Evolutionary conservation across 2,888 invertebrate species (phyloP).

Genomic region (Erebia ligea): DNA sequence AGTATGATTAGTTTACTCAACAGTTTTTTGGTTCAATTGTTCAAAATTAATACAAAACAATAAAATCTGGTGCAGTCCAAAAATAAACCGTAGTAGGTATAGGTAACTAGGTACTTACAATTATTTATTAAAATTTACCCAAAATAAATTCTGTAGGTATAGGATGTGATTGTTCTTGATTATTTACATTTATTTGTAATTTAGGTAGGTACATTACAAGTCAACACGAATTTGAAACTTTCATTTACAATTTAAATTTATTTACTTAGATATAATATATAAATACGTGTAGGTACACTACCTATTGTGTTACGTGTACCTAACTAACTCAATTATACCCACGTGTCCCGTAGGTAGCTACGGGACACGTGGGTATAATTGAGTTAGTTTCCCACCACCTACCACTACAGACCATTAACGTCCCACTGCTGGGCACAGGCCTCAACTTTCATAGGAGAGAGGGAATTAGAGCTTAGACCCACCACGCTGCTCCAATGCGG

Average conservation of each 20-base stretch:
- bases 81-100: neutral
- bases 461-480: no score
- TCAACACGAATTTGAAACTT: neutral
- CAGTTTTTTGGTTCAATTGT: neutral
- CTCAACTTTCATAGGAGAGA: no score
- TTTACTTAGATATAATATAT: neutral
- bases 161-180: constrained; percentile 4
- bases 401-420: no score
- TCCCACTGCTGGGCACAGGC: no score
- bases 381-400: no score
- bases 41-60: neutral
- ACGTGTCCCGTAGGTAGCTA: no score
- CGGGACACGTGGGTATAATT: no score
- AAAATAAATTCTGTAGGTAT: neutral
- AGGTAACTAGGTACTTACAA: neutral
- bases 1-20: neutral
- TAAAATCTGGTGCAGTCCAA: neutral
- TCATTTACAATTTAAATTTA: neutral
- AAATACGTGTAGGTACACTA: no score
- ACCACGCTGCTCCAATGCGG: no score
- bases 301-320: no score
- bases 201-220: no score
- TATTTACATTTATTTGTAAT: constrained; percentile 1
- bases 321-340: no score
- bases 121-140: constrained; percentile 1